Base-by-base conservation (phyloP, 2,113 vertebrate species). In the Coreoperca whiteheadi region DNA sequence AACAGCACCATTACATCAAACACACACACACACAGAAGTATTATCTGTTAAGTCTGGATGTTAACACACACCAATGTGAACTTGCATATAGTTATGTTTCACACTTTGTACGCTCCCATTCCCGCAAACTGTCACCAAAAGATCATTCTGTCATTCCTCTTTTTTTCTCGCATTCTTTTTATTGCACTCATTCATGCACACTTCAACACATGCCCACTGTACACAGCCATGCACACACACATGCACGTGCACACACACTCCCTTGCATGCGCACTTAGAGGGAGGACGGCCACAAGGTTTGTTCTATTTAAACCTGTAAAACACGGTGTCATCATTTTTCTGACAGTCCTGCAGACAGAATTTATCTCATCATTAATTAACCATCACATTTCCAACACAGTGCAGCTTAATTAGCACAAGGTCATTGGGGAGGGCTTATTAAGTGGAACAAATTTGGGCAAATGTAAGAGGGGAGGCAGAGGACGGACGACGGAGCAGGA, bases 311-410 rank as follows among this genome's bases (percentile, higher is more conserved):
- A 98, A 98, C 97, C 97, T 89, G 96, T 98, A 98, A 97, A 97
- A 97, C 96, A 97, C 96, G 93, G 96, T 96, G 97, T 98, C 97
- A 98, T 98, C 97, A 97, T 98, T 98, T 95, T 98, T 97, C 96
- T 97, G 96, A 97, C 97, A 97, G 97, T 97, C 96, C 97, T 97
- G 96, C 97, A 98, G 97, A 99, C 78, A 95, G 96, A 97, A 98
- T 98, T 97, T 97, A 98, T 99, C 97, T 98, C 97, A 97, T 99
- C 97, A 98, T 98, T 98, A 99, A 98, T 98, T 98, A 99, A 98
- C 96, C 96, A 97, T 98, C 97, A 97, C 97, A 97, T 98, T 98
- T 98, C 96, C 97, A 98, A 97, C 97, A 97, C 97, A 96, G 96
- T 96, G 96, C 96, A 96, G 97, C 97, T 98, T 99, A 98, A 98